A percentile compares a stretch with the other conserved stretches of the same genome.
Conservation (phyloP, 2,888 invertebrate genomes). For the Himalopsyche tibetana region DNA sequence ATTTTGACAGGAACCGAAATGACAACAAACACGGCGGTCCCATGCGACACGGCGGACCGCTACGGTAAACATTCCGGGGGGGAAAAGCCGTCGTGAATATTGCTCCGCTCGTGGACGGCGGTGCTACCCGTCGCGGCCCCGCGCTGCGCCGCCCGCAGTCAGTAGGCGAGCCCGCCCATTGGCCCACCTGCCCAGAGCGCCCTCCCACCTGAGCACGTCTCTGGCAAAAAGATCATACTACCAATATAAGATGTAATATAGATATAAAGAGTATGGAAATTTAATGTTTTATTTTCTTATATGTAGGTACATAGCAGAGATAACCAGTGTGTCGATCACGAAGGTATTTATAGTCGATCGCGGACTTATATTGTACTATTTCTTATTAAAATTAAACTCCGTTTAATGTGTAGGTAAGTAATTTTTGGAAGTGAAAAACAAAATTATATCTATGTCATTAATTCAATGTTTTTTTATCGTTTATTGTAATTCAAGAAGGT, state of each 20-base stretch:
- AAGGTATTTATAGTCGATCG: no score
- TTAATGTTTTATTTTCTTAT: no score
- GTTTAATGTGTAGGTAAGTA: no score
- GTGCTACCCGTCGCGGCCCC: slow-evolving; percentile 56
- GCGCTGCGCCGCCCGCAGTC: slow-evolving; percentile 41
- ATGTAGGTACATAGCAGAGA: no score
- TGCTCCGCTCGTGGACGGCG: slow-evolving; percentile 35
- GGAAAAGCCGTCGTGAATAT: slow-evolving; percentile 44
- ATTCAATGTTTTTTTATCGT: no score
- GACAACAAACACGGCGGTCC: slow-evolving; percentile 60
- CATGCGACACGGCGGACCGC: slow-evolving; percentile 57
- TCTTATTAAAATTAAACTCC: no score
- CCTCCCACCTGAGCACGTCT: slow-evolving; percentile 58
- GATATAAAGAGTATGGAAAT: slow-evolving; percentile 24
- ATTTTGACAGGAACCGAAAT: slow-evolving; percentile 48
- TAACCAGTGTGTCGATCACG: no score
- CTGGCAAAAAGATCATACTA: slow-evolving; percentile 21
- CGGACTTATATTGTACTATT: no score
- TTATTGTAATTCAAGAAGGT: no score
- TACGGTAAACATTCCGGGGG: slow-evolving; percentile 56
- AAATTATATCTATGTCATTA: no score
- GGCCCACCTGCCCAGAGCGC: slow-evolving; percentile 58
- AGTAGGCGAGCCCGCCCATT: slow-evolving; percentile 58
- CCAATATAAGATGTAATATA: slow-evolving; percentile 4
- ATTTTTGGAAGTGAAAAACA: no score